Evolutionary conservation across 2,113 vertebrate species (phyloP).

Genomic region (Boulengeromyrus knoepffleri): DNA sequence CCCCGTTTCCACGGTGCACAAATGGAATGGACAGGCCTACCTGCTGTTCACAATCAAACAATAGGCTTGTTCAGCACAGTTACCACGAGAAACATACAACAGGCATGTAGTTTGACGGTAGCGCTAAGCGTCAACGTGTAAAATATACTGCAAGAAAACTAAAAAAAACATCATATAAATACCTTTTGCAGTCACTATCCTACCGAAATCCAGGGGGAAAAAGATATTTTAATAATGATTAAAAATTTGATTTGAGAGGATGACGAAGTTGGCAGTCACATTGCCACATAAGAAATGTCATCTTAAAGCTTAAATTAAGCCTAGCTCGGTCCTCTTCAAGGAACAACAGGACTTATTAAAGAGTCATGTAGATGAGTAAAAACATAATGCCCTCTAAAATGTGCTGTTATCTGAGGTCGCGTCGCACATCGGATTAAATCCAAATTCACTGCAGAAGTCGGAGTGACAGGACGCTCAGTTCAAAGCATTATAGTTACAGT

Average conservation of each 20-base stretch:
- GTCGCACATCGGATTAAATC: neutral
- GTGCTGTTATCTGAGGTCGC: neutral
- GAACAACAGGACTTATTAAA: neutral
- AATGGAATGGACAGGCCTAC: neutral
- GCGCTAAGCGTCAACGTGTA: neutral
- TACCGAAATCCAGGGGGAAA: neutral
- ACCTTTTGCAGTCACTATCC: neutral
- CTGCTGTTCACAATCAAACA: neutral
- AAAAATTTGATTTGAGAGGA: neutral
- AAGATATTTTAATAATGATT: neutral
- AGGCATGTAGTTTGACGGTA: neutral
- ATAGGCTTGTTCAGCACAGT: neutral
- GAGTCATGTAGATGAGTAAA: neutral
- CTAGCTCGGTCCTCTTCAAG: neutral
- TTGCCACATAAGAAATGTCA: neutral
- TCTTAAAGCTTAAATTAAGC: neutral
- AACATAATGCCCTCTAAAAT: neutral
- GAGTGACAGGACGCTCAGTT: too few relatives aligned
- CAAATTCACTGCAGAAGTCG: neutral
- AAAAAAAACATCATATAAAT: neutral
- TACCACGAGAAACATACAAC: neutral
- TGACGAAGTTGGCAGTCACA: neutral
- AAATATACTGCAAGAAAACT: neutral
- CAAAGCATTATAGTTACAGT: too few relatives aligned
- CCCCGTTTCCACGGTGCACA: neutral